These are phyloP conservation scores for Aurelia sp. DNA, from an alignment of 30 jellyfish, hydroid and myxozoan genomes.

Conservation along the genomic window DNA sequence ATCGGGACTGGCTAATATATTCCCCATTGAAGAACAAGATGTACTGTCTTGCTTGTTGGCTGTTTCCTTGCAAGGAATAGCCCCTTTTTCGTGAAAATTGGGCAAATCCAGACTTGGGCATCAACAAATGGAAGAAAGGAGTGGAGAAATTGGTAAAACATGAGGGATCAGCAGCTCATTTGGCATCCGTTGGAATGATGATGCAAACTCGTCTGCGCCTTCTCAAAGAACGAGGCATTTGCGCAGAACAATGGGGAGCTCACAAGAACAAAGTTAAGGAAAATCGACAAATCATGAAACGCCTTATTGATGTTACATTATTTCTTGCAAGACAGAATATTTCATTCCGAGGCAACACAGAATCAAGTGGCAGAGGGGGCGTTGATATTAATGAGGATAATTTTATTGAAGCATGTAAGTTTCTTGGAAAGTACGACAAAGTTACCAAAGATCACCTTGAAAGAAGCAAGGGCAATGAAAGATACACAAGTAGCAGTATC, in stretches of 20 bases:
- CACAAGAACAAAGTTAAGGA: conserved; percentile 9
- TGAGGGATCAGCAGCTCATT: not conserved
- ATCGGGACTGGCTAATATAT: too few species aligned
- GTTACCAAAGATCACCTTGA: conserved; percentile 18
- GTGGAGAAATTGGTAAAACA: conserved; percentile 17
- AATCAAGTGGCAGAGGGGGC: conserved; percentile 21
- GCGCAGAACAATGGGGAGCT: conserved; percentile 22
- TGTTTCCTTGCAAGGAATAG: not conserved
- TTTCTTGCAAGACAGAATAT: conserved; percentile 29
- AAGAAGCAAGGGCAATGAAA: conserved; percentile 8
- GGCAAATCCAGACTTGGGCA: conserved; percentile 26
- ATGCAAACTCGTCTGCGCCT: conserved; percentile 21
- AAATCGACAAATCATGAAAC: conserved; percentile 26
- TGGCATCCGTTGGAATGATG: conserved; percentile 30
- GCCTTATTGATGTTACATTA: conserved; percentile 11
- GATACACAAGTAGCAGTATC: conserved; percentile 4
- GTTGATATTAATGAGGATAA: not conserved
- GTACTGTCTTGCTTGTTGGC: too few species aligned
- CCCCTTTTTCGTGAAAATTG: conserved; percentile 1
- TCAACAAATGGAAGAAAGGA: not conserved
- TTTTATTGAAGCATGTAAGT: too few species aligned
- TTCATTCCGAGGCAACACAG: conserved; percentile 35
- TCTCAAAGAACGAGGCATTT: not conserved
- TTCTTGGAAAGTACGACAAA: too few species aligned
- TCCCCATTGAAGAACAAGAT: too few species aligned